phyloP scores from a whole-genome alignment of 1,140 invertebrate genomes.

The Mya arenaria region DNA sequence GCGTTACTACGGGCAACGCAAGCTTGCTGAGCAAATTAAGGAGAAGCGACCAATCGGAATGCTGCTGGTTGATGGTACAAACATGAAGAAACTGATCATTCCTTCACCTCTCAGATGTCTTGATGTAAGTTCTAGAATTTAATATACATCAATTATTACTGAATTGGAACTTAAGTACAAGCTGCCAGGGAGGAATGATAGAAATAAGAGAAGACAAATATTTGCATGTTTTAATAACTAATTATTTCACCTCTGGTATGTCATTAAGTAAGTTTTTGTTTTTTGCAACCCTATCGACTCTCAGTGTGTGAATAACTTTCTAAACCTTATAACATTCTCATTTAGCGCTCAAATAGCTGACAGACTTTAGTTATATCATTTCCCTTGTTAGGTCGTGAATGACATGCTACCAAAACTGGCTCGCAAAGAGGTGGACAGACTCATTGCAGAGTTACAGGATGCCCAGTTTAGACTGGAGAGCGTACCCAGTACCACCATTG shows the following conservation, averaged over 20 bases:
- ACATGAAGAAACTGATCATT: conserved; percentile 87
- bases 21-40: conserved; percentile 83
- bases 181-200: no score
- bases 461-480: conserved; percentile 85
- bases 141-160: no score
- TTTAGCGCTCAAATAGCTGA: no score
- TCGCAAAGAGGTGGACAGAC: conserved; percentile 83
- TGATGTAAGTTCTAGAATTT: no score
- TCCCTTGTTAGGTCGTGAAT: conserved; percentile 75
- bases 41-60: conserved; percentile 86
- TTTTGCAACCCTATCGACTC: no score
- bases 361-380: background rate
- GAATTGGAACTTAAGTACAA: no score
- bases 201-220: no score
- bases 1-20: conserved; percentile 78
- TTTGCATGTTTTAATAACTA: no score
- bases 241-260: no score
- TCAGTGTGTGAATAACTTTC: no score
- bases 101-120: conserved; percentile 87
- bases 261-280: no score
- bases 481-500: conserved; percentile 85
- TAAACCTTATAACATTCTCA: no score
- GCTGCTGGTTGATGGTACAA: conserved; percentile 86
- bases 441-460: conserved; percentile 85
- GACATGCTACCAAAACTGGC: conserved; percentile 83